Conservation (phyloP, 2,797 vertebrate species). For the Okamejei kenojei region DNA sequence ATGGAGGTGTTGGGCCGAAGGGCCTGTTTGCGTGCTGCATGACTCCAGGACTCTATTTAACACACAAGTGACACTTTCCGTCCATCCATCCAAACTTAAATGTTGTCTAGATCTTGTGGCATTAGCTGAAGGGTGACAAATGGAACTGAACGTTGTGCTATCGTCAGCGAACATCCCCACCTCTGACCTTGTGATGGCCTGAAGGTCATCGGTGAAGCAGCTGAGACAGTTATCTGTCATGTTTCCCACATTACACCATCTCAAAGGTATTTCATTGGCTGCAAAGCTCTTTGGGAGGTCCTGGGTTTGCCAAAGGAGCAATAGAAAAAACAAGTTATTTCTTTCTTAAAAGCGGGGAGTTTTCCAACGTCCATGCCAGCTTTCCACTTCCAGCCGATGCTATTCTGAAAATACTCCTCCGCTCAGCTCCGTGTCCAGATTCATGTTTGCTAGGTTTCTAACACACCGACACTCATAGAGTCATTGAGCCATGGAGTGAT, state of each 20-base stretch:
- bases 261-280: background rate
- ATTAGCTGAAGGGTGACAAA: too few species aligned
- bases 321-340: background rate
- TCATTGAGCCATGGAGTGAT: too few species aligned
- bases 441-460: background rate
- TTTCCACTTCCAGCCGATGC: background rate
- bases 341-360: constrained; percentile 3
- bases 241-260: background rate
- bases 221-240: background rate
- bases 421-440: background rate
- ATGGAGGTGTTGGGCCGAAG: too few species aligned
- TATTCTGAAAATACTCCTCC: background rate
- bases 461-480: background rate
- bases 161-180: too few species aligned
- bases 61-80: too few species aligned
- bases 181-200: too few species aligned
- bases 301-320: background rate
- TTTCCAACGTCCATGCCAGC: background rate
- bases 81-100: too few species aligned
- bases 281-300: background rate
- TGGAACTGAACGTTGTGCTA: too few species aligned
- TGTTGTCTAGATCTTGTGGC: too few species aligned
- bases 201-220: too few species aligned
- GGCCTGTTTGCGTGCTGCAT: too few species aligned
- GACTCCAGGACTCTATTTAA: too few species aligned